These are phyloP conservation scores for Enteromius thamalakanensis DNA, from an alignment of 2,797 vertebrate genomes.

Conservation along the genomic window DNA sequence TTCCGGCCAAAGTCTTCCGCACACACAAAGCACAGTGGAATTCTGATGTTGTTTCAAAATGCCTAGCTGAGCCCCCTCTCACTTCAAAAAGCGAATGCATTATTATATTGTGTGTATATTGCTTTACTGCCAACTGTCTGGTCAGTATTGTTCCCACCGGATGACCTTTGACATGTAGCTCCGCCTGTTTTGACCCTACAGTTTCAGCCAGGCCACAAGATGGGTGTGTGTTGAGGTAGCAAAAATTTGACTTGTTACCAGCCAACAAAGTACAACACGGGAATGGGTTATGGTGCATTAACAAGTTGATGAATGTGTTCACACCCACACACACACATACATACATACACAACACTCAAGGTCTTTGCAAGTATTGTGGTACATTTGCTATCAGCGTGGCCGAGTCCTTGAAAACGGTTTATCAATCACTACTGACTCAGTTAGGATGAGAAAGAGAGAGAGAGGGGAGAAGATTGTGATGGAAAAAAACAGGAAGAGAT, in stretches of 20 bases:
- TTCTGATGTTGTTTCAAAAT: conserved; percentile 44
- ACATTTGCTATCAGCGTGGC: conserved; percentile 40
- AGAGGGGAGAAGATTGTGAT: not conserved
- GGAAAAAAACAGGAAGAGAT: conserved; percentile 11
- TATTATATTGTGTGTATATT: conserved; percentile 20
- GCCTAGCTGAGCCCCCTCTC: conserved; percentile 17
- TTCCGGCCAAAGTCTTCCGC: conserved; percentile 45
- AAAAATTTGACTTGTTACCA: conserved; percentile 15
- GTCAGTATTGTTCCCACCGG: conserved; percentile 46
- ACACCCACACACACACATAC: not conserved
- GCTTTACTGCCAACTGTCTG: conserved; percentile 41
- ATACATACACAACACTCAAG: conserved; percentile 34
- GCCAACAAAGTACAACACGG: not conserved
- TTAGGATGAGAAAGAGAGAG: not conserved
- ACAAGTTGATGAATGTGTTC: conserved; percentile 22
- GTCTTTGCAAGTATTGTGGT: conserved; percentile 21
- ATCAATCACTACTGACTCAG: conserved; percentile 37
- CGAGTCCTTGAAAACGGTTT: conserved; percentile 40
- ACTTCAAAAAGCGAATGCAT: conserved; percentile 11
- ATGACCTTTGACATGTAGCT: conserved; percentile 43
- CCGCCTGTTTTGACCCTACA: conserved; percentile 25
- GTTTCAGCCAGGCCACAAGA: not conserved
- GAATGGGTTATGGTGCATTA: conserved; percentile 19
- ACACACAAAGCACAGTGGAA: conserved; percentile 47
- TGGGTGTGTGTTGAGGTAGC: conserved; percentile 7